Conservation (phyloP, 2,888 invertebrate genomes). For the Apantesis nais region DNA sequence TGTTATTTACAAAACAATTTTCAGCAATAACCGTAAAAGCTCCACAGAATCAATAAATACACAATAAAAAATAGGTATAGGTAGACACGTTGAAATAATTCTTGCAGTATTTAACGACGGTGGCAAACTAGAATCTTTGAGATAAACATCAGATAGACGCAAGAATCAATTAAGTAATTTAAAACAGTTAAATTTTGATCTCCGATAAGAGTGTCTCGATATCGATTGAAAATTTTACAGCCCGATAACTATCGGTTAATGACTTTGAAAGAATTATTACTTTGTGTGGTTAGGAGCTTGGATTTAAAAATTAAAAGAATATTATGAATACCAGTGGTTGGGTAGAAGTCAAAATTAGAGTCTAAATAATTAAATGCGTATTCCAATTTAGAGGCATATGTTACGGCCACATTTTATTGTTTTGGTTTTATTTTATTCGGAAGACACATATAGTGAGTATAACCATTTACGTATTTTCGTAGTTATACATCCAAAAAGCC, state of each 20-base stretch:
- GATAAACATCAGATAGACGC: conserved; percentile 21
- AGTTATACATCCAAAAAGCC: too few species aligned
- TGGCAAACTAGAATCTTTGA: conserved; percentile 9
- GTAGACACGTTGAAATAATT: background rate
- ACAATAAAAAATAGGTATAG: background rate
- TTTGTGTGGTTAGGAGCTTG: background rate
- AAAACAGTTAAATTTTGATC: conserved; percentile 21
- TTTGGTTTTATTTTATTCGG: too few species aligned
- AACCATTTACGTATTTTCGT: too few species aligned
- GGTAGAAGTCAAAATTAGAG: background rate
- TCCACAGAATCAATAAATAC: background rate
- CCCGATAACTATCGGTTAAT: background rate
- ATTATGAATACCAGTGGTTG: background rate
- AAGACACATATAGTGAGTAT: too few species aligned
- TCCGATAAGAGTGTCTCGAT: conserved; percentile 12
- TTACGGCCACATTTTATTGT: too few species aligned
- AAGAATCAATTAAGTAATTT: conserved; percentile 18
- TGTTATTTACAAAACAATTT: background rate
- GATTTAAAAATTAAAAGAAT: background rate
- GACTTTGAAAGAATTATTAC: background rate
- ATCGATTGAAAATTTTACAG: conserved; percentile 18
- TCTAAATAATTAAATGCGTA: too few species aligned
- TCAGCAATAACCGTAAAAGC: background rate
- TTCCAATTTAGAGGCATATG: too few species aligned
- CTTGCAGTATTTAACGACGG: background rate